Evolutionary conservation across 2,888 invertebrate species (phyloP).

Genomic region (Selenia dentaria): DNA sequence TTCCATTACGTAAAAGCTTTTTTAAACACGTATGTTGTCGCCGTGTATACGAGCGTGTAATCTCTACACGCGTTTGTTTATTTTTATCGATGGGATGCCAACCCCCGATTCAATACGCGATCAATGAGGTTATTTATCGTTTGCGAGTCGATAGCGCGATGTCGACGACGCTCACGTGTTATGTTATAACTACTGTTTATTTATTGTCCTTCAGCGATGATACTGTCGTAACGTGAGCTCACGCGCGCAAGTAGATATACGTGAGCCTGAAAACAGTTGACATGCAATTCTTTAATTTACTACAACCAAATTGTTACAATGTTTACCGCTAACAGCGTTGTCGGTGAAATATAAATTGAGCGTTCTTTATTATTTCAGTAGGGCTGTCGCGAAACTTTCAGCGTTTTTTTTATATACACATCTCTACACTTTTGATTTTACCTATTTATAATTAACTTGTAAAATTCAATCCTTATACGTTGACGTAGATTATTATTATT

Average conservation of each 20-base stretch:
- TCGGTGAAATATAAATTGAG: slow-evolving; percentile 21
- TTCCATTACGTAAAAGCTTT: slow-evolving; percentile 45
- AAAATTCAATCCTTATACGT: no score
- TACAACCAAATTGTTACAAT: slow-evolving; percentile 20
- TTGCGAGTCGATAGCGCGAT: slow-evolving; percentile 38
- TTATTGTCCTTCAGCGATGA: slow-evolving; percentile 41
- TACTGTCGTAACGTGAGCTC: slow-evolving; percentile 19
- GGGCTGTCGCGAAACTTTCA: no score
- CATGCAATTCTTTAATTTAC: slow-evolving; percentile 29
- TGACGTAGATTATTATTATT: no score
- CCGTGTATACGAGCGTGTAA: slow-evolving; percentile 36
- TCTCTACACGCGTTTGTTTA: slow-evolving; percentile 48
- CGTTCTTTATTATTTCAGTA: slow-evolving; percentile 18
- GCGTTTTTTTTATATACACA: no score
- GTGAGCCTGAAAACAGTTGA: slow-evolving; percentile 11
- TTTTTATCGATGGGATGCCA: slow-evolving; percentile 51
- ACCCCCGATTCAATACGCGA: slow-evolving; percentile 39
- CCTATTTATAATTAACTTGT: no score
- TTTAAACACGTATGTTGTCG: slow-evolving; percentile 36
- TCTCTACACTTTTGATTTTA: no score
- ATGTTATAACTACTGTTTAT: slow-evolving; percentile 44
- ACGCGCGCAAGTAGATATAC: slow-evolving; percentile 14
- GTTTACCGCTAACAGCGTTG: slow-evolving; percentile 28
- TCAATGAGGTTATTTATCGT: slow-evolving; percentile 51
- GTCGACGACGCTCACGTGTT: slow-evolving; percentile 39